A percentile compares a stretch with the other conserved stretches of the same genome.
These are phyloP conservation scores for Acheta domesticus DNA, from an alignment of 2,888 invertebrate genomes.

Conservation along the genomic window DNA sequence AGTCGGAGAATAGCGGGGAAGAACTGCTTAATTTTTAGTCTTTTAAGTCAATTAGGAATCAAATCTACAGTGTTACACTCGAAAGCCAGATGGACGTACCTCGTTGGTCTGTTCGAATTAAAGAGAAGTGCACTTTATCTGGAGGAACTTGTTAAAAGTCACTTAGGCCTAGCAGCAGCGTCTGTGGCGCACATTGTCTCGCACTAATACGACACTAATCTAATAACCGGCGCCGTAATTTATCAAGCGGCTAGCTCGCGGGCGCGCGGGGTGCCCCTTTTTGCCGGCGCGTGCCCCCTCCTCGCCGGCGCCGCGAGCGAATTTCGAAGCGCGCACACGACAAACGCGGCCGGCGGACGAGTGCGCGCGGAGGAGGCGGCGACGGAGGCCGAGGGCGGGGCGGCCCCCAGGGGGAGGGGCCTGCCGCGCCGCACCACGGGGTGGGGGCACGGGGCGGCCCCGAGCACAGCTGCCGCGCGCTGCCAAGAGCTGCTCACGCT, in stretches of 20 bases:
- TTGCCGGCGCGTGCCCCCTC: no score
- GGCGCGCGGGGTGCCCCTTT: no score
- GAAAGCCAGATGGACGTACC: not conserved
- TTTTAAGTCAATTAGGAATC: not conserved
- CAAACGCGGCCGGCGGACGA: no score
- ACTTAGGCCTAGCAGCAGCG: not conserved
- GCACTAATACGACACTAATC: slow-evolving; percentile 9
- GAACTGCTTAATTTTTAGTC: not conserved
- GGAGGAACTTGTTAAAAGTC: slow-evolving; percentile 1
- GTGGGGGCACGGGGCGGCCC: no score
- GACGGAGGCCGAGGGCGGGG: no score
- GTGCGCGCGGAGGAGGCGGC: no score
- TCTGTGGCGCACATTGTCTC: not conserved
- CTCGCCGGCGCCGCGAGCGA: no score
- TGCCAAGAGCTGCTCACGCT: no score
- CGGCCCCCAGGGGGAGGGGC: no score
- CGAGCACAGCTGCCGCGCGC: no score
- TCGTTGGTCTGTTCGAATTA: not conserved
- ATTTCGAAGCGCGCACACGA: no score
- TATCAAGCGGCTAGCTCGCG: not conserved
- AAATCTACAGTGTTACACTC: not conserved
- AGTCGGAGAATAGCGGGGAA: not conserved
- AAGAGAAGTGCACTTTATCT: not conserved
- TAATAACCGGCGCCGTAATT: not conserved
- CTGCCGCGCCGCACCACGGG: no score